Evolutionary conservation across 1,140 invertebrate species (phyloP), one percentile per base, ranked within the genome.

Genomic region (Apis laboriosa): DNA sequence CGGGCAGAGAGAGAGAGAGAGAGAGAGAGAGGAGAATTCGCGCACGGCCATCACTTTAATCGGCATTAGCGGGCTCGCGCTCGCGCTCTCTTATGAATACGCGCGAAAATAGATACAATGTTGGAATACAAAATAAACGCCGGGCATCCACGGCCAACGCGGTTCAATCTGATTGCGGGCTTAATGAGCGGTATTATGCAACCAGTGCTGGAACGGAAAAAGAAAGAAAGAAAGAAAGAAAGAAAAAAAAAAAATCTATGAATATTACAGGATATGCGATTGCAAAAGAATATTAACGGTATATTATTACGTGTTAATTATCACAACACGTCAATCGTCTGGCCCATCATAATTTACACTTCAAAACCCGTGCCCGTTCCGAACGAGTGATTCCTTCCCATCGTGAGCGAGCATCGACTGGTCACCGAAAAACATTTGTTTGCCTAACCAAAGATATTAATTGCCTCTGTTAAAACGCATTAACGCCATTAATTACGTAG

Each of bases 171-270:
- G 86, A 87, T 87, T 86, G 76, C 86, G 73, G 72, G 83, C 68
- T 78, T 87, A 86, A 87, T 79, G 82, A 87, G 86, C 80, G 80
- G 66, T 86, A 87, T 87, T 87, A 86, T 86, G 84, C 80, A 87
- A 86, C 85, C 86, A 86, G 84, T 49, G 67, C 63, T 86, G 84
- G 86, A 86, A 80, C 86, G 80, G 56, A 76, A 60, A 43, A 43
- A 43, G 34, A 43, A 43, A 43, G 34, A 43, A 0, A 43, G 34
- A 43, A 7, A 43, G 34, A 43, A 7, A n/a, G n/a, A n/a, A n/a
- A 34, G 34, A 34, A 43, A 34, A 76, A 87, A 86, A 86, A 85
- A 84, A 86, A 83, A 63, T 72, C 53, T 84, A 83, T 71, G 72
- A 87, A 83, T 80, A 86, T 86, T 83, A 64, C 80, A 71, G 71